A percentile compares a stretch with the other conserved stretches of the same genome.
Evolutionary conservation across 2,797 vertebrate species (phyloP).

Genomic region (Takifugu ocellatus): DNA sequence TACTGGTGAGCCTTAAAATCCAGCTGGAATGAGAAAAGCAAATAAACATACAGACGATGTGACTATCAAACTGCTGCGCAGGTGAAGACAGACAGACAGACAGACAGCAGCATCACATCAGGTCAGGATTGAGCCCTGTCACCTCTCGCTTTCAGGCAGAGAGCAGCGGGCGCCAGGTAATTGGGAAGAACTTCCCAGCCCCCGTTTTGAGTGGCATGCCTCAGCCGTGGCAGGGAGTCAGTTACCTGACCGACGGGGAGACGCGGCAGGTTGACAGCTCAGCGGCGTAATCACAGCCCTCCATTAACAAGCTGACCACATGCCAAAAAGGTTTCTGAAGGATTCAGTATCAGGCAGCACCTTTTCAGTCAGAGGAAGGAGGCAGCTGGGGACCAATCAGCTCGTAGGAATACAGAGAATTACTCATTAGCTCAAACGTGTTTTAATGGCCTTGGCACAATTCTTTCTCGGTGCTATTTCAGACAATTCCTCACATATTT

Average conservation of each 20-base stretch:
- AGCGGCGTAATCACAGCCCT: conserved; percentile 34
- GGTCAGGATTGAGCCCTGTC: conserved; percentile 34
- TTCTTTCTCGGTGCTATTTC: conserved; percentile 16
- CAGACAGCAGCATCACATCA: conserved; percentile 18
- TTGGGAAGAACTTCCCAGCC: conserved; percentile 49
- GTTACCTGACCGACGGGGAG: conserved; percentile 37
- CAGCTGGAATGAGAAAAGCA: neutral
- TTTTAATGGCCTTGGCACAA: conserved; percentile 16
- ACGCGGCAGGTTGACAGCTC: conserved; percentile 34
- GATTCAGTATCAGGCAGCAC: neutral
- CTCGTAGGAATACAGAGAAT: conserved; percentile 22
- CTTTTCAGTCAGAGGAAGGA: no score
- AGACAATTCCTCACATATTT: conserved; percentile 16
- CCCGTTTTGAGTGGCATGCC: conserved; percentile 42
- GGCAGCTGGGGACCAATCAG: conserved; percentile 39
- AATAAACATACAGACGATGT: neutral
- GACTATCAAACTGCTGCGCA: conserved; percentile 4
- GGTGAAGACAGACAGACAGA: conserved; percentile 11
- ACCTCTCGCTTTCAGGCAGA: conserved; percentile 35
- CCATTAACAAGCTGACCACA: conserved; percentile 37
- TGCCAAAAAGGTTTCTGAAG: neutral
- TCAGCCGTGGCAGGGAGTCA: conserved; percentile 18
- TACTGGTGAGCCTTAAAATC: neutral
- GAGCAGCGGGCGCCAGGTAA: conserved; percentile 43
- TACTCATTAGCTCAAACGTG: conserved; percentile 32